Conservation (phyloP, 2,888 invertebrate species). For the Oscheius myriophilus region DNA sequence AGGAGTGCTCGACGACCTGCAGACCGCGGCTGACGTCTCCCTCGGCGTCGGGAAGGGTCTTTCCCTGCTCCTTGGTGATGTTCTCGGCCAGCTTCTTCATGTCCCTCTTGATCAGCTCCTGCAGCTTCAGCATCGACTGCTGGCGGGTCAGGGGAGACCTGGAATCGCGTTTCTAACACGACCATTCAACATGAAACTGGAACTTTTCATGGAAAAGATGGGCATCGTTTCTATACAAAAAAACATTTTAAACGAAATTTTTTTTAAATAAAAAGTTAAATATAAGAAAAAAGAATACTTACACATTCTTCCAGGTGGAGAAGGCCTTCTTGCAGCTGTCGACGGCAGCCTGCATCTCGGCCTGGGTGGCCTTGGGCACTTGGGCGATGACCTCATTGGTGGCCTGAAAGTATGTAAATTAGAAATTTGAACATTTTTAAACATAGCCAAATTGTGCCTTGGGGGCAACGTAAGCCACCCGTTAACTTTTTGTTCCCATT, state of each 20-base stretch:
- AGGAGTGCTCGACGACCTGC: constrained; percentile 92
- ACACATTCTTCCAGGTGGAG: constrained; percentile 85
- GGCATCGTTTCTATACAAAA: too few species aligned
- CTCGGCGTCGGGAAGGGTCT: constrained; percentile 94
- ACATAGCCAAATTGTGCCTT: background rate
- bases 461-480: too few species aligned
- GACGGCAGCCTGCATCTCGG: constrained; percentile 89
- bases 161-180: constrained; percentile 11
- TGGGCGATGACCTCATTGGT: constrained; percentile 77
- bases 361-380: constrained; percentile 88
- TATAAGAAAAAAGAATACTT: constrained; percentile 2
- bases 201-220: background rate
- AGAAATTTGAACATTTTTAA: constrained; percentile 11
- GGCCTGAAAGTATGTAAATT: constrained; percentile 69
- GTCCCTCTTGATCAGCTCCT: constrained; percentile 86
- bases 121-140: constrained; percentile 88
- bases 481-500: too few species aligned
- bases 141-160: constrained; percentile 88
- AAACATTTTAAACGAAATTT: background rate
- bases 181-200: background rate
- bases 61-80: constrained; percentile 95
- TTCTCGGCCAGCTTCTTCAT: constrained; percentile 88
- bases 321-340: constrained; percentile 85
- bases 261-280: background rate
- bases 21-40: constrained; percentile 96